phyloP scores from a whole-genome alignment of 2,113 vertebrate genomes.

The Brienomyrus brachyistius region DNA sequence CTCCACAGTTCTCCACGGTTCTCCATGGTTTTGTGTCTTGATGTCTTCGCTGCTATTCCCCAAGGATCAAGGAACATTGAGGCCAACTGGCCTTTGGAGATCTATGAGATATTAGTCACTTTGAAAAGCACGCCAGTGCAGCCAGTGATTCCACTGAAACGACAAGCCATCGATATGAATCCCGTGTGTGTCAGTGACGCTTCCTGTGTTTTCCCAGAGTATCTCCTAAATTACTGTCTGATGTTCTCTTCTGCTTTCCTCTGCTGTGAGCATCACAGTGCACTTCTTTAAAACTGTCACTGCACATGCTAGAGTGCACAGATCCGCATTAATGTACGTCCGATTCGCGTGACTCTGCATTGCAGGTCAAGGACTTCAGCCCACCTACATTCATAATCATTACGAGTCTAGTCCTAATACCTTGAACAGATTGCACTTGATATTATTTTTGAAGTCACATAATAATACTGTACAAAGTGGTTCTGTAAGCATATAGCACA shows the following conservation, averaged over 20 bases:
- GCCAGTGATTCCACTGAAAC: not conserved
- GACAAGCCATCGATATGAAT: not conserved
- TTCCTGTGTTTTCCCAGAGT: not conserved
- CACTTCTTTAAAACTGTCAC: not conserved
- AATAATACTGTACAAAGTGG: not conserved
- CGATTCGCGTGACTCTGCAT: not conserved
- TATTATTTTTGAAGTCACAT: not conserved
- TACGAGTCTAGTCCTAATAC: not conserved
- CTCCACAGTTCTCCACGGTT: not conserved
- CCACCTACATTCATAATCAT: not conserved
- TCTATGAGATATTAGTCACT: not conserved
- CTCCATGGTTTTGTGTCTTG: not conserved
- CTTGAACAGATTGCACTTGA: not conserved
- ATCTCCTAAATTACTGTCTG: not conserved
- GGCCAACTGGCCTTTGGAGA: not conserved
- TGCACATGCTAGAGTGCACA: not conserved
- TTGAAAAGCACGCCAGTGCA: not conserved
- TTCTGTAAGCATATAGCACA: not conserved
- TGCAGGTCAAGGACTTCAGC: not conserved
- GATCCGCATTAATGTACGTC: not conserved
- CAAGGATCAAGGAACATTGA: not conserved
- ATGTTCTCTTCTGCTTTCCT: not conserved
- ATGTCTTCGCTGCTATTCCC: not conserved
- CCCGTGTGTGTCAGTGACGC: not conserved
- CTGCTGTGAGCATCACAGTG: not conserved